Evolutionary conservation across 2,888 invertebrate species (phyloP), one percentile per base, ranked within the genome.

Genomic region (Papilio elwesi): DNA sequence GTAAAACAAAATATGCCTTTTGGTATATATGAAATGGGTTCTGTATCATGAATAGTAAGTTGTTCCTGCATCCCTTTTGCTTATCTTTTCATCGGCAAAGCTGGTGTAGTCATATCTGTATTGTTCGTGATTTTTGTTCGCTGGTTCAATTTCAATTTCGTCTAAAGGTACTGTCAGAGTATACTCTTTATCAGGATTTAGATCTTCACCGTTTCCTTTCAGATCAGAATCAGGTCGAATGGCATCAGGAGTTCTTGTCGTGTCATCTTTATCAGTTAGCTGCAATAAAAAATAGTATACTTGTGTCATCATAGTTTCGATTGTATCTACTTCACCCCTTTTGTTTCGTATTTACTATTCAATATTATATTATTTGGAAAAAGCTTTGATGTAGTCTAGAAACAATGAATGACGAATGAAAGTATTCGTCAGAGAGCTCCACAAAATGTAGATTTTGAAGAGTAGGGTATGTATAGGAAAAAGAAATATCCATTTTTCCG

Each of bases 1-100:
- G 36, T 65, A 65, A 65, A 65, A 65, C 13, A 26, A 65, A 51
- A 65, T 36, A 26, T 64, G 64, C 64, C 11, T 16, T 15, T 16
- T 63, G 1, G 15, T 15, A 53, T 53, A 1, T 26, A 26, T 15
- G 11, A 36, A 12, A 26, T 12, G 0, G 38, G 16, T 13, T 38
- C 1, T 38, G 9, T n/a, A 59, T 59, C 57, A 59, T 38, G n/a
- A 38, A 8, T n/a, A 6, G 4, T 55, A 12, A 9, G n/a, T 43
- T 59, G 38, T n/a, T n/a, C 7, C 4, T 59, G 0, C 9, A n/a
- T n/a, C 13, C 10, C 38, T 0, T n/a, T 59, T 64, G 12, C 26
- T 16, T 49, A 6, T 65, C 36, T 36, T 4, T 65, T 64, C 16
- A 36, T 65, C 49, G 11, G 49, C 49, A 15, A 64, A 48, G 49